These are phyloP conservation scores for Cyaniris semiargus DNA, from an alignment of 2,888 invertebrate species.

Conservation along the genomic window DNA sequence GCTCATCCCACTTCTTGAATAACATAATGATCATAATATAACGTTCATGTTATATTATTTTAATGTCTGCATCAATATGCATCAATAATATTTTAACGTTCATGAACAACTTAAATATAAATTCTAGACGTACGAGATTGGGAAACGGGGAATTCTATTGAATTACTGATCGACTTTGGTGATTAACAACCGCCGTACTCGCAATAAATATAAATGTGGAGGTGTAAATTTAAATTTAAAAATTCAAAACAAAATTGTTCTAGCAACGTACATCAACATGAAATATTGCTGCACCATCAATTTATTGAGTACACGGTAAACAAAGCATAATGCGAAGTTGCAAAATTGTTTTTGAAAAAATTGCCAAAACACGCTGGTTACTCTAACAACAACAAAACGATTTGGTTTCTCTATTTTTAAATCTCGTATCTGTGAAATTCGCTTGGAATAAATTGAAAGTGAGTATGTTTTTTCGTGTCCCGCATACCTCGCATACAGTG, in stretches of 20 bases:
- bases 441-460: neutral
- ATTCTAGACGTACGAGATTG: neutral
- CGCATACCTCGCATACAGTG: neutral
- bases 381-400: slow-evolving; percentile 10
- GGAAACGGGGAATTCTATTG: neutral
- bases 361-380: slow-evolving; percentile 1
- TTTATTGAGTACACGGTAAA: slow-evolving; percentile 31
- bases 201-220: slow-evolving; percentile 19
- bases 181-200: slow-evolving; percentile 10
- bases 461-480: neutral
- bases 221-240: slow-evolving; percentile 28
- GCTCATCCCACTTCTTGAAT: neutral
- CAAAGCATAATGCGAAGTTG: slow-evolving; percentile 27
- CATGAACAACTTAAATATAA: too few species aligned
- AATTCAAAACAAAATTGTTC: slow-evolving; percentile 31
- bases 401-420: neutral
- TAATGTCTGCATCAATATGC: neutral
- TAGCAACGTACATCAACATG: slow-evolving; percentile 30
- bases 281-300: slow-evolving; percentile 30
- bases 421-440: neutral
- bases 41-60: too few species aligned
- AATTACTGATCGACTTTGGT: slow-evolving; percentile 15
- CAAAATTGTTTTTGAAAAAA: slow-evolving; percentile 25
- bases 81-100: neutral
- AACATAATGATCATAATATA: neutral